A percentile compares a stretch with the other conserved stretches of the same genome.
phyloP scores from a whole-genome alignment of 2,113 vertebrate species.

The Gnathonemus echidnorhynchus region DNA sequence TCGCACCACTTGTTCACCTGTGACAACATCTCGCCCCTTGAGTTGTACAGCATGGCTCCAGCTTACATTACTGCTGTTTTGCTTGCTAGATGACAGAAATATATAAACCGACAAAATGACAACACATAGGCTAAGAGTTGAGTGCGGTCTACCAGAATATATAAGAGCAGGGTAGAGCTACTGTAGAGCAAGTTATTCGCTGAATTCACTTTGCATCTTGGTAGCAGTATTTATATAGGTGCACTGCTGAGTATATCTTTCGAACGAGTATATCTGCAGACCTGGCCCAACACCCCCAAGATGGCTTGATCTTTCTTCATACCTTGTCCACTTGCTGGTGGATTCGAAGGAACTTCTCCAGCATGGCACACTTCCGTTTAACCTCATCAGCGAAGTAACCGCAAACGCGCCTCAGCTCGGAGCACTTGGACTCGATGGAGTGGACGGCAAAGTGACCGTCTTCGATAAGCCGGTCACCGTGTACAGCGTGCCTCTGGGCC shows the following conservation, averaged over 20 bases:
- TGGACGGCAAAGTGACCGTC: conserved; percentile 84
- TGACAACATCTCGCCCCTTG: background rate
- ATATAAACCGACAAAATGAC: background rate
- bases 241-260: background rate
- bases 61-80: background rate
- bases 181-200: background rate
- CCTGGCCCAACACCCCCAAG: background rate
- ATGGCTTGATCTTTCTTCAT: background rate
- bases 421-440: conserved; percentile 81
- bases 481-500: conserved; percentile 74
- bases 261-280: background rate
- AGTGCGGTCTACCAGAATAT: background rate
- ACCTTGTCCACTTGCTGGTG: conserved; percentile 82
- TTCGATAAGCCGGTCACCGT: conserved; percentile 86
- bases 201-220: background rate
- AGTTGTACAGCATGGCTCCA: background rate
- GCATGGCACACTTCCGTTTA: conserved; percentile 74
- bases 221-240: background rate
- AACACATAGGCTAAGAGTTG: background rate
- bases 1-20: conserved; percentile 91
- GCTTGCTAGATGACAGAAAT: background rate
- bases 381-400: conserved; percentile 83
- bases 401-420: conserved; percentile 79
- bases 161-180: background rate
- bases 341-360: conserved; percentile 79